Evolutionary conservation across 92 coral and sea anemone genomes (phyloP), one percentile per base, ranked within the genome.

Genomic region (Montipora capitata): DNA sequence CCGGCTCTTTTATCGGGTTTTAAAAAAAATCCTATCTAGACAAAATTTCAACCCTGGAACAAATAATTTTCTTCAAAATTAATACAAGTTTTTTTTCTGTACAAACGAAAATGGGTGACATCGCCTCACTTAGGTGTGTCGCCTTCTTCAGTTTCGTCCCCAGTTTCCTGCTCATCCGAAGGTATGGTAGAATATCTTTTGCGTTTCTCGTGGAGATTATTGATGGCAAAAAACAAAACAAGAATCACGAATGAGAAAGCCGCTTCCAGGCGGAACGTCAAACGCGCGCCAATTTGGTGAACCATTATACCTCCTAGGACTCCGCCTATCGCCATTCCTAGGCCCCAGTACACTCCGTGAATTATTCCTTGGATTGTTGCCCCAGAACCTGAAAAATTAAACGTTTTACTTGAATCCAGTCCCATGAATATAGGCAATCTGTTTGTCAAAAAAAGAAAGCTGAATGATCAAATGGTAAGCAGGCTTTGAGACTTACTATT

Each of bases 301-400:
- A 95, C 94, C 77, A 93, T 74, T 3, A 88, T n/a, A 13, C 98
- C 98, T 10, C 98, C 98, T 3, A 95, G 48, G 2, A 95, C 96
- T 39, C 98, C 98, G 7, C 98, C 98, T 5, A 95, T 91, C 17
- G 98, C 98, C 94, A 95, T 94, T 4, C 98, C 98, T 66, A 95
- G 94, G 61, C 98, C 98, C 98, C 98, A 95, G 92, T 95, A 95
- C 65, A 92, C 98, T 10, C 98, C 98, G 84, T 95, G 98, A 61
- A 95, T 93, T 79, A 95, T 95, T 20, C 98, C 98, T 76, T 93
- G 98, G 68, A 95, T 87, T 12, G 98, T 95, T 3, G 98, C 98
- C 20, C 94, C 91, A 70, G 87, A 93, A 38, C 95, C 98, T 95
- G 88, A 62, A 41, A 58, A 59, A 48, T 5, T 5, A 10, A 48